Evolutionary conservation across 1,140 invertebrate genomes (phyloP), one percentile per base, ranked within the genome.

Genomic region (Colletes gigas): DNA sequence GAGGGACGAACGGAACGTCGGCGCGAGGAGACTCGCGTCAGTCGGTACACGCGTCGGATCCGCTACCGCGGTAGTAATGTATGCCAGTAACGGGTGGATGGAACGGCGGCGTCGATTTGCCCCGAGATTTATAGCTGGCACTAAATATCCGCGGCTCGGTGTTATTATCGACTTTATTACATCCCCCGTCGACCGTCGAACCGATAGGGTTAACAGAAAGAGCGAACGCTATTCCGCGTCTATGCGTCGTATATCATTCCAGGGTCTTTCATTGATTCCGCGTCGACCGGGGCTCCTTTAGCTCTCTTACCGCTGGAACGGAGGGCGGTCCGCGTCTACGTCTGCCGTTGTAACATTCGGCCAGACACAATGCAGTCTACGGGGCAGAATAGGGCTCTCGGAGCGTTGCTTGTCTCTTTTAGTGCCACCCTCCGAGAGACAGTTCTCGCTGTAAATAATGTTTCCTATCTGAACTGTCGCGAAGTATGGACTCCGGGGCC

Each of bases 151-250:
- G 59, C 86, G 83, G 76, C 88, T 88, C 83, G 86, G 89, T 88
- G 89, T 92, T 91, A 92, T 91, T 92, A 92, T 92, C 89, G 89
- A 86, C 88, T 91, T 91, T 91, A 91, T 92, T 91, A 90, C 89
- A 85, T 83, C 57, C 50, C 60, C 65, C 54, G 83, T 57, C 69
- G 69, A 44, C 41, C 9, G 52, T 68, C 65, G 65, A 67, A 73
- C 69, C 78, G 88, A 90, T 89, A 90, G 89, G 88, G 88, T 90
- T 91, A 91, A 90, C 89, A 86, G 89, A 91, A 91, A 91, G 84
- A 88, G 81, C 85, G 80, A 87, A 67, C 78, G 89, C 81, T 84
- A 87, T 91, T 91, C 86, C 81, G 88, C 90, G 88, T 91, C 90
- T 89, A 86, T 87, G 85, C 78, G 84, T 88, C 88, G 80, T 92